Evolutionary conservation across 1,140 invertebrate genomes (phyloP).

Genomic region (Andrena cerasifolii): DNA sequence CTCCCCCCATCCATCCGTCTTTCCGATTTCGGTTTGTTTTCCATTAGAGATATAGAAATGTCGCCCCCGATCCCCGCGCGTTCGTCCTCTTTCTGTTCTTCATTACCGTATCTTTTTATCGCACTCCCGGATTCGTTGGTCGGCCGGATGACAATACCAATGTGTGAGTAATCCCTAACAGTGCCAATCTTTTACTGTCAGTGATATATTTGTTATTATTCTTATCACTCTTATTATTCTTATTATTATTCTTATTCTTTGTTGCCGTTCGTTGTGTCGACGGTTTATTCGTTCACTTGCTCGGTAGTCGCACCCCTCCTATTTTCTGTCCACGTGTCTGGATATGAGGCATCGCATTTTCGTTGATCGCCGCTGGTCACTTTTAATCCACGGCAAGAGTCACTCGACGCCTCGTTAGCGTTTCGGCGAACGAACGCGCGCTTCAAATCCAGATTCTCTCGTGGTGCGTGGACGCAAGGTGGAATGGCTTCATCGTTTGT

Average conservation of each 20-base stretch:
- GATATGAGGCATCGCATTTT: slow-evolving; percentile 26
- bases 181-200: slow-evolving; percentile 69
- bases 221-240: too few species aligned
- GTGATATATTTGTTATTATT: slow-evolving; percentile 56
- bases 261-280: slow-evolving; percentile 41
- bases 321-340: slow-evolving; percentile 18
- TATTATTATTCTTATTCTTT: slow-evolving; percentile 25
- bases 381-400: background rate
- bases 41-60: slow-evolving; percentile 30
- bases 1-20: background rate
- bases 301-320: slow-evolving; percentile 39
- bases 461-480: background rate
- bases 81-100: slow-evolving; percentile 50
- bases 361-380: too few species aligned
- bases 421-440: background rate
- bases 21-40: slow-evolving; percentile 32
- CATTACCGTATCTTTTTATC: slow-evolving; percentile 72
- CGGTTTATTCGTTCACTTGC: slow-evolving; percentile 32
- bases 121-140: slow-evolving; percentile 82
- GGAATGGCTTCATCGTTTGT: slow-evolving; percentile 25
- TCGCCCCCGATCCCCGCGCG: slow-evolving; percentile 17
- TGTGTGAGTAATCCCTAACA: slow-evolving; percentile 81
- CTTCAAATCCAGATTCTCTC: background rate
- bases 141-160: slow-evolving; percentile 80
- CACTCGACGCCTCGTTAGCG: background rate